Percentiles rank a stretch among this genome's conserved stretches.
Evolutionary conservation across 1,140 invertebrate species (phyloP).

Genomic region (Nebria ingens): DNA sequence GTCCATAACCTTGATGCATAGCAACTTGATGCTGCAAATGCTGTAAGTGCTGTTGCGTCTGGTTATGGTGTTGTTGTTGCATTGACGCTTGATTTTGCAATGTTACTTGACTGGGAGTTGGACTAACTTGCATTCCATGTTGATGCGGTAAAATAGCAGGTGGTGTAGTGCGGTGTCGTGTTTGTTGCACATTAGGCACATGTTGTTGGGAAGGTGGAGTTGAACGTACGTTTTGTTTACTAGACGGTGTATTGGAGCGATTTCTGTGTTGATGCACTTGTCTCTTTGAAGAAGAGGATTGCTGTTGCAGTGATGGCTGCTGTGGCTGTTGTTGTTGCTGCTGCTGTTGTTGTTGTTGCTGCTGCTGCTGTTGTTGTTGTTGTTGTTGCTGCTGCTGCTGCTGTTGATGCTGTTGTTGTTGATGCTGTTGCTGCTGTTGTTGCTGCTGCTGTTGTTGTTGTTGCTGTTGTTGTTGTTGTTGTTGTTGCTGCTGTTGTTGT

Average conservation of each 20-base stretch:
- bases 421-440: slow-evolving; percentile 23
- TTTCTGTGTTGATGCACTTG: slow-evolving; percentile 16
- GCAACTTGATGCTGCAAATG: slow-evolving; percentile 35
- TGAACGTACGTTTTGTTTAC: slow-evolving; percentile 27
- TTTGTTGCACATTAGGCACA: slow-evolving; percentile 20
- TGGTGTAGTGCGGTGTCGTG: slow-evolving; percentile 31
- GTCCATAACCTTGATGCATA: slow-evolving; percentile 33
- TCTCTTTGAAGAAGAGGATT: neutral
- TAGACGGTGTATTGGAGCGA: slow-evolving; percentile 28
- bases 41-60: slow-evolving; percentile 31
- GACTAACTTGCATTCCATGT: slow-evolving; percentile 27
- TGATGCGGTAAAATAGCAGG: slow-evolving; percentile 27
- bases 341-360: slow-evolving; percentile 28
- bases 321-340: slow-evolving; percentile 32
- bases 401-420: slow-evolving; percentile 36
- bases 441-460: slow-evolving; percentile 24
- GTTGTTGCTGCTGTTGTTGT: slow-evolving; percentile 23
- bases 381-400: slow-evolving; percentile 30
- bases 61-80: slow-evolving; percentile 31
- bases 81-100: slow-evolving; percentile 17
- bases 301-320: slow-evolving; percentile 17
- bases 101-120: slow-evolving; percentile 18
- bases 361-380: slow-evolving; percentile 29
- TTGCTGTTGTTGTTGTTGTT: slow-evolving; percentile 28
- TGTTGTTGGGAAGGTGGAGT: slow-evolving; percentile 29